Evolutionary conservation across 2,797 vertebrate species (phyloP).

Genomic region (Galagoides demidoff): DNA sequence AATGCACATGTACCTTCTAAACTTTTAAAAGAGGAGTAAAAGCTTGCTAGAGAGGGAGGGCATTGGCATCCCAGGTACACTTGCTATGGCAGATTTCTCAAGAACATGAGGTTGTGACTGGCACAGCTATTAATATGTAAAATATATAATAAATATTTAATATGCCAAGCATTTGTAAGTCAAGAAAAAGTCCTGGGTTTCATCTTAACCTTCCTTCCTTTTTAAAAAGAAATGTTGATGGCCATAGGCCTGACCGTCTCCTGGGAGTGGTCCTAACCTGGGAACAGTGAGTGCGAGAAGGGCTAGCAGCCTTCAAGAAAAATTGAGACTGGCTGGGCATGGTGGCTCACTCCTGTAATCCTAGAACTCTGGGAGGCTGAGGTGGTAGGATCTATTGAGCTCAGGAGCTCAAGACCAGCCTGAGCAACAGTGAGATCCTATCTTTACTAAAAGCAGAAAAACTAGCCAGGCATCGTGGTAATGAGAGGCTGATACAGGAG

Average conservation of each 20-base stretch:
- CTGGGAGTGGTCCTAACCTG: background rate
- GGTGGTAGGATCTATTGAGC: too few species aligned
- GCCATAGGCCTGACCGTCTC: background rate
- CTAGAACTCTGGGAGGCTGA: too few species aligned
- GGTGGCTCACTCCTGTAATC: too few species aligned
- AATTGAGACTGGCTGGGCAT: background rate
- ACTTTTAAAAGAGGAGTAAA: background rate
- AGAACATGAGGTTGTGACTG: background rate
- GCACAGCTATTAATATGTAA: background rate
- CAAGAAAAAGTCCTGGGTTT: background rate
- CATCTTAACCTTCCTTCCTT: conserved; percentile 17
- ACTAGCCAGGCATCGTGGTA: too few species aligned
- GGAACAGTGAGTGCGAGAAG: background rate
- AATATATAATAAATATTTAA: background rate
- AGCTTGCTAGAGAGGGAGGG: background rate
- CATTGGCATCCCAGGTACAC: background rate
- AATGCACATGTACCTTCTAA: background rate
- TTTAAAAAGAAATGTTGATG: background rate
- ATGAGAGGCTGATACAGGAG: too few species aligned
- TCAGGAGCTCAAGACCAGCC: too few species aligned
- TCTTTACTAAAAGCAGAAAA: too few species aligned
- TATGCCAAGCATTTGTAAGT: background rate
- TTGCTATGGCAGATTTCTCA: background rate
- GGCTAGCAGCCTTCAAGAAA: background rate
- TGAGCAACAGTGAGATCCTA: too few species aligned